Percentiles rank a stretch among this genome's conserved stretches.
phyloP scores from a whole-genome alignment of 2,113 vertebrate species.

The Tapirus terrestris region DNA sequence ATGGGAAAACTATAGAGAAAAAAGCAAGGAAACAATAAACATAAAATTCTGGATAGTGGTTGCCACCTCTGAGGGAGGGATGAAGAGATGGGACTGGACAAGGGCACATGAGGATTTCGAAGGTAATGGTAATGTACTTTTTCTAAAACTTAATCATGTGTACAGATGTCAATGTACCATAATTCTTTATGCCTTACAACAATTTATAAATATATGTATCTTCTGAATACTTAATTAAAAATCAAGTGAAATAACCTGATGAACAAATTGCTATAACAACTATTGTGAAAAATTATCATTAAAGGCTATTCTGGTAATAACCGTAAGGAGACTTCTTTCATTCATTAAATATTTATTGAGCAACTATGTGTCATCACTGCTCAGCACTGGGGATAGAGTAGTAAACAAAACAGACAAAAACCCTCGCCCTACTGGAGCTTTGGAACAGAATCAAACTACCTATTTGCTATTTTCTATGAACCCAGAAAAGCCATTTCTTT shows the following conservation, averaged over 20 bases:
- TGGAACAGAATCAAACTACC: not conserved
- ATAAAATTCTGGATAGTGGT: not conserved
- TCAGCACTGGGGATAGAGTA: not conserved
- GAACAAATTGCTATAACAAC: not conserved
- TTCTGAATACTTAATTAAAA: not conserved
- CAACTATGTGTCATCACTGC: not conserved
- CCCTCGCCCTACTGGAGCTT: not conserved
- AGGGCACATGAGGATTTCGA: not conserved
- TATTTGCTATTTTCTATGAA: not conserved
- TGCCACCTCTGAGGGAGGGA: not conserved
- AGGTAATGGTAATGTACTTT: not conserved
- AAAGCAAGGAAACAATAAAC: not conserved
- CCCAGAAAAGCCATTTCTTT: not conserved
- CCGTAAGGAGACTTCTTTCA: not conserved
- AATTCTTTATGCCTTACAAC: not conserved
- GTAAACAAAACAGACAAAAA: not conserved
- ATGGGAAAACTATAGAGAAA: not conserved
- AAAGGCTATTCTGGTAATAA: not conserved
- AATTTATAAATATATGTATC: not conserved
- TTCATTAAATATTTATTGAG: not conserved
- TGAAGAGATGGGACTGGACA: not conserved
- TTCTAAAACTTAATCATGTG: not conserved
- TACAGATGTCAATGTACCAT: not conserved
- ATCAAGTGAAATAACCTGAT: not conserved
- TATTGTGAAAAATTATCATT: not conserved